phyloP scores from a whole-genome alignment of 2,113 vertebrate genomes.

The Cathartes aura region DNA sequence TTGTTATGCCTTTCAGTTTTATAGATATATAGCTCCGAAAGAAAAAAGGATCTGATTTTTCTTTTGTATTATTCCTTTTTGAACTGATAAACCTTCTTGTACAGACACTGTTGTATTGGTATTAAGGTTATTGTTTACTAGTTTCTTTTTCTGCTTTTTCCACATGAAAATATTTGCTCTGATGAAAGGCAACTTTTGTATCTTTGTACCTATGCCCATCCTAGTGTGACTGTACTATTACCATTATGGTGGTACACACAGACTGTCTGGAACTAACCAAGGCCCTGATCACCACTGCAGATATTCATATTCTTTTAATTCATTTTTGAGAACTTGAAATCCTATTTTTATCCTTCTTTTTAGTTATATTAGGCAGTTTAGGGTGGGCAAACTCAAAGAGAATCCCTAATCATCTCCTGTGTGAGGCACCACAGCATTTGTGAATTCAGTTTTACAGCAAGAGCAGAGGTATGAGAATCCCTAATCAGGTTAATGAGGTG shows the following conservation, averaged over 20 bases:
- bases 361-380: background rate
- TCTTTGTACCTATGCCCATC: background rate
- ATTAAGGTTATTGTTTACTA: background rate
- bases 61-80: background rate
- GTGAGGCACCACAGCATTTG: background rate
- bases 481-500: slow-evolving; percentile 18
- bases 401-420: background rate
- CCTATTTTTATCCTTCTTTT: background rate
- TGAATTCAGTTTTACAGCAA: background rate
- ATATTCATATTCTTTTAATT: background rate
- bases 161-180: background rate
- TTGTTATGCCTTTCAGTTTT: background rate
- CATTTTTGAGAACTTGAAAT: background rate
- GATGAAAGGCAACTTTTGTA: background rate
- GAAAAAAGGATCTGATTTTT: background rate
- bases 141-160: background rate
- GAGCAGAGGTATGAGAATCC: background rate
- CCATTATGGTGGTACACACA: background rate
- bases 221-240: background rate
- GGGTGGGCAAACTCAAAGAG: background rate
- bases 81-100: background rate
- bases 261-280: background rate
- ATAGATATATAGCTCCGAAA: background rate
- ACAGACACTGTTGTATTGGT: background rate
- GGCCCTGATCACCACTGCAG: background rate